phyloP scores from a whole-genome alignment of 2,888 invertebrate genomes.

The Dynastes grantii region DNA sequence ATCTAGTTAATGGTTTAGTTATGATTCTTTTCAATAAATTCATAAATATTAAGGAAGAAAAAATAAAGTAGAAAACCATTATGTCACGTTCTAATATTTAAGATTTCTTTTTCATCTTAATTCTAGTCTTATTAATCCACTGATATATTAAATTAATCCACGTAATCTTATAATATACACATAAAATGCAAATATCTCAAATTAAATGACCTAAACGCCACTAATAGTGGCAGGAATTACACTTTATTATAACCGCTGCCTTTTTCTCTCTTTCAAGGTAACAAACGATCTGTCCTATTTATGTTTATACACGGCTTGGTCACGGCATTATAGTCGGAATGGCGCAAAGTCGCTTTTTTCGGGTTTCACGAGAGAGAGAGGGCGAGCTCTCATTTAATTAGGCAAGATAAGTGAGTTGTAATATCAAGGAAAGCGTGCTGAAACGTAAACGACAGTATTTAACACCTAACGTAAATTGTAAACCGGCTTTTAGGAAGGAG shows the following conservation, averaged over 20 bases:
- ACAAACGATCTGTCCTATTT: slow-evolving; percentile 34
- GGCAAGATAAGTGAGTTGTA: slow-evolving; percentile 45
- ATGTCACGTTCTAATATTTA: too few relatives aligned
- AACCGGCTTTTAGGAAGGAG: slow-evolving; percentile 40
- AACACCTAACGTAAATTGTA: slow-evolving; percentile 47
- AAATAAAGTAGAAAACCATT: too few relatives aligned
- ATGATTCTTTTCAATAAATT: too few relatives aligned
- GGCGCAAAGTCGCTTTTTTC: slow-evolving; percentile 16
- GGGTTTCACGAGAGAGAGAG: slow-evolving; percentile 8
- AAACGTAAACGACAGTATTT: slow-evolving; percentile 46
- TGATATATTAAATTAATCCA: not conserved
- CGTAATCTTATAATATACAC: slow-evolving; percentile 2
- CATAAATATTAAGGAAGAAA: too few relatives aligned
- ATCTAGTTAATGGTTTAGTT: too few relatives aligned
- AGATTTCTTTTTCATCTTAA: not conserved
- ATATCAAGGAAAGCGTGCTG: slow-evolving; percentile 45
- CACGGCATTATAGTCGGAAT: not conserved
- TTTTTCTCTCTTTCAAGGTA: slow-evolving; percentile 7
- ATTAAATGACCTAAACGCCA: slow-evolving; percentile 23
- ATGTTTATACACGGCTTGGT: slow-evolving; percentile 17
- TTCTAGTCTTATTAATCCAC: not conserved
- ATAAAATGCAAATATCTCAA: slow-evolving; percentile 8
- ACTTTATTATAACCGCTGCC: slow-evolving; percentile 17
- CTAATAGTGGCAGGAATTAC: slow-evolving; percentile 22
- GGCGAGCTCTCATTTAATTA: slow-evolving; percentile 42